Evolutionary conservation across 2,888 invertebrate species (phyloP).

Genomic region (Amorpha juglandis): DNA sequence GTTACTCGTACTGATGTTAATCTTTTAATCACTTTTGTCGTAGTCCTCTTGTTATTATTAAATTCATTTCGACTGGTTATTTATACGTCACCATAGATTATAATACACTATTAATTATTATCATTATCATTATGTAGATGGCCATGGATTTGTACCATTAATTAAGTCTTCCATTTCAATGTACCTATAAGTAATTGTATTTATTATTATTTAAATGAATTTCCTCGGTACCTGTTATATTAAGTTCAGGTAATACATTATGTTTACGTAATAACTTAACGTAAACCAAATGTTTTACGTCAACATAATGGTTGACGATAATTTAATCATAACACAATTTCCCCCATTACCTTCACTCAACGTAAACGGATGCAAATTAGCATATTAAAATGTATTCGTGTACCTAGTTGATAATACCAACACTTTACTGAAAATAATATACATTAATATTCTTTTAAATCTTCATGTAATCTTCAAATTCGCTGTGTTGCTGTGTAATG

Average conservation of each 20-base stretch:
- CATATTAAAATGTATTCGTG: background rate
- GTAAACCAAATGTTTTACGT: constrained; percentile 1
- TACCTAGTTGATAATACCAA: constrained; percentile 14
- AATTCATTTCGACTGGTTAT: constrained; percentile 34
- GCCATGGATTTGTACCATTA: constrained; percentile 75
- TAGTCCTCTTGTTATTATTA: constrained; percentile 61
- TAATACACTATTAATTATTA: constrained; percentile 45
- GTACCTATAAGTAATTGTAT: constrained; percentile 60
- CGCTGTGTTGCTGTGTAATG: constrained; percentile 34
- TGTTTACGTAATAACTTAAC: constrained; percentile 10
- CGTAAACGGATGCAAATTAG: constrained; percentile 12
- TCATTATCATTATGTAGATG: constrained; percentile 59
- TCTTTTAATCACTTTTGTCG: constrained; percentile 64
- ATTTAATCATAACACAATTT: background rate
- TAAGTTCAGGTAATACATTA: constrained; percentile 25
- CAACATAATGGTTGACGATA: background rate
- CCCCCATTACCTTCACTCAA: constrained; percentile 7
- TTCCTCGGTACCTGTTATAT: constrained; percentile 72
- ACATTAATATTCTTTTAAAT: background rate
- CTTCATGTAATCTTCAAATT: constrained; percentile 31
- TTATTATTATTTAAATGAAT: constrained; percentile 43
- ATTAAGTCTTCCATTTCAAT: constrained; percentile 81
- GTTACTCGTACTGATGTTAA: constrained; percentile 79
- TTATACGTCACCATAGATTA: constrained; percentile 37
- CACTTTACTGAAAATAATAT: constrained; percentile 8